Conservation (phyloP, 2,888 invertebrate species). For the Andrena chrysosceles region DNA sequence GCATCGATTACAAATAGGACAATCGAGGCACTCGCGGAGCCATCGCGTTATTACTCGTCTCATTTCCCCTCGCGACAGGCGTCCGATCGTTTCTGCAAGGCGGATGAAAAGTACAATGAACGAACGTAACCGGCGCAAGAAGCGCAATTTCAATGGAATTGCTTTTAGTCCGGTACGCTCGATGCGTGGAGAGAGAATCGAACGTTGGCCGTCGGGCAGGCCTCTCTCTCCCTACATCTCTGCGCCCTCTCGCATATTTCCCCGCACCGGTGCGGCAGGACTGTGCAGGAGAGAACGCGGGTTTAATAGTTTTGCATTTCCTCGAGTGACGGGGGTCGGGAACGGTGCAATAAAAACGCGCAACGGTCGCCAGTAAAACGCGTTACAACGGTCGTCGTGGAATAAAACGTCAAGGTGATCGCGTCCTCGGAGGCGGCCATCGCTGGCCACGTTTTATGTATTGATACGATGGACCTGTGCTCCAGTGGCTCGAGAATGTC, state of each 20-base stretch:
- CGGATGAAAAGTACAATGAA: slow-evolving; percentile 39
- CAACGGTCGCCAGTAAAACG: slow-evolving; percentile 59
- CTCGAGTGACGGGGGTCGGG: slow-evolving; percentile 33
- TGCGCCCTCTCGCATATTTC: slow-evolving; percentile 48
- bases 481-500: slow-evolving; percentile 8
- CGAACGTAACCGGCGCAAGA: slow-evolving; percentile 17
- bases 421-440: slow-evolving; percentile 30
- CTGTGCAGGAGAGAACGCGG: slow-evolving; percentile 37
- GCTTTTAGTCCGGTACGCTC: slow-evolving; percentile 31
- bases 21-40: slow-evolving; percentile 21
- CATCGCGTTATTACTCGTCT: slow-evolving; percentile 42
- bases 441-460: slow-evolving; percentile 24
- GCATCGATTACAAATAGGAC: slow-evolving; percentile 6
- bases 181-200: slow-evolving; percentile 43
- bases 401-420: slow-evolving; percentile 57
- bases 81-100: slow-evolving; percentile 36
- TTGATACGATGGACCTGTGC: slow-evolving; percentile 44
- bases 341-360: slow-evolving; percentile 64
- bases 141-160: slow-evolving; percentile 56
- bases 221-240: neutral
- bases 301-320: slow-evolving; percentile 67
- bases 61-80: slow-evolving; percentile 31
- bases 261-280: slow-evolving; percentile 30
- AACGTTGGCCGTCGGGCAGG: slow-evolving; percentile 50
- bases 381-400: slow-evolving; percentile 50